Percentiles rank a stretch among this genome's conserved stretches.
phyloP scores from a whole-genome alignment of 2,797 vertebrate species.

The Choloepus didactylus region DNA sequence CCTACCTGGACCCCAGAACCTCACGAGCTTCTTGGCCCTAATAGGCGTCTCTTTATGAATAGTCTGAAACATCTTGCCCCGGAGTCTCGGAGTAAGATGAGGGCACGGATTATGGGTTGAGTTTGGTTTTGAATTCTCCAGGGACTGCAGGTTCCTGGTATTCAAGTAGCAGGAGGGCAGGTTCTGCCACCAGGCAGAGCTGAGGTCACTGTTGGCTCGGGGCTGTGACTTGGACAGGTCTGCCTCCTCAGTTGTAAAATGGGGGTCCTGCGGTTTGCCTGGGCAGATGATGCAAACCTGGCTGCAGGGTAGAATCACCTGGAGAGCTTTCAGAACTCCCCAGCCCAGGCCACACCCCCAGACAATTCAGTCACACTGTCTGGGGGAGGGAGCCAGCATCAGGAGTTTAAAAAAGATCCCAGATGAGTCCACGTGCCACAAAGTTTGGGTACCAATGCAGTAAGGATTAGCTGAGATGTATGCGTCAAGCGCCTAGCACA shows the following conservation, averaged over 20 bases:
- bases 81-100: not conserved
- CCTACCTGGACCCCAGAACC: not conserved
- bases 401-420: not conserved
- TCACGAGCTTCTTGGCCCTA: not conserved
- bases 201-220: not conserved
- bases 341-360: not conserved
- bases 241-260: not conserved
- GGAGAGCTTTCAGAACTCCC: not conserved
- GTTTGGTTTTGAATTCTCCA: not conserved
- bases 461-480: not conserved
- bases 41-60: not conserved
- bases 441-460: not conserved
- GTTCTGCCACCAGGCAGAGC: not conserved
- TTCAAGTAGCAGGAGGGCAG: not conserved
- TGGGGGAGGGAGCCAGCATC: not conserved
- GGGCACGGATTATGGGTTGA: not conserved
- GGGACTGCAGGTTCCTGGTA: not conserved
- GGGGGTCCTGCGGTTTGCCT: accelerated
- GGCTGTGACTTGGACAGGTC: not conserved
- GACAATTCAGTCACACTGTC: not conserved
- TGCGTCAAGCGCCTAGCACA: accelerated
- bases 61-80: not conserved
- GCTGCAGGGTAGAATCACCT: not conserved
- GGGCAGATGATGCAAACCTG: not conserved
- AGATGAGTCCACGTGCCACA: not conserved